Evolutionary conservation across 23 tunicate species (phyloP), one percentile per base, ranked within the genome.

Genomic region (Ascidia mentula): DNA sequence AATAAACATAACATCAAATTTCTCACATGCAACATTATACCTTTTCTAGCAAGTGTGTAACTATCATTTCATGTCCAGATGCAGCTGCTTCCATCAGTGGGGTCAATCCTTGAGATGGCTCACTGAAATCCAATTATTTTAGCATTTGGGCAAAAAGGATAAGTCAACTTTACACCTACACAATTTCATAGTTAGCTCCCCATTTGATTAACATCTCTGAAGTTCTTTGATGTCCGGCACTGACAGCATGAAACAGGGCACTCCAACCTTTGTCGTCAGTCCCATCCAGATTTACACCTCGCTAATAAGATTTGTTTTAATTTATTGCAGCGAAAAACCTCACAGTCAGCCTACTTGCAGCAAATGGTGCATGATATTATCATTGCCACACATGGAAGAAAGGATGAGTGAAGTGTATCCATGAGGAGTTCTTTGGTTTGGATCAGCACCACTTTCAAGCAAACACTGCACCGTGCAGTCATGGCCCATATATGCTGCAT

Each of bases 41-140:
- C 39, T 83, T 82, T 84, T 84, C 79, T n/a, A 93, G 72, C 12
- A 93, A 80, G 26, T 79, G 92, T 36, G 88, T 82, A 40, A 93
- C 98, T 45, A 93, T 85, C 20, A 84, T 28, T 84, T 93, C 98
- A 60, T 93, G 98, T 9, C 98, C 98, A 28, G 92, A 88, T 40
- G 98, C 98, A 0, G 93, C 93, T 34, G 98, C 98, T 40, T 93
- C 98, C 93, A 93, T 88, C 37, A 93, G 42, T 38, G 98, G 98
- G 0, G 98, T 88, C 61, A 93, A 71, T n/a, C 89, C 88, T 28
- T 88, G 98, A 24, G 75, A 70, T 37, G 98, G 98, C 76, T 93
- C 98, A 26, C 97, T 91, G 60, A 24, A 78, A 86, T 31, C 72
- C n/a, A n/a, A n/a, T n/a, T n/a, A n/a, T n/a, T n/a, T n/a, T n/a